phyloP scores from a whole-genome alignment of 2,797 vertebrate species.

The Galago senegalensis region DNA sequence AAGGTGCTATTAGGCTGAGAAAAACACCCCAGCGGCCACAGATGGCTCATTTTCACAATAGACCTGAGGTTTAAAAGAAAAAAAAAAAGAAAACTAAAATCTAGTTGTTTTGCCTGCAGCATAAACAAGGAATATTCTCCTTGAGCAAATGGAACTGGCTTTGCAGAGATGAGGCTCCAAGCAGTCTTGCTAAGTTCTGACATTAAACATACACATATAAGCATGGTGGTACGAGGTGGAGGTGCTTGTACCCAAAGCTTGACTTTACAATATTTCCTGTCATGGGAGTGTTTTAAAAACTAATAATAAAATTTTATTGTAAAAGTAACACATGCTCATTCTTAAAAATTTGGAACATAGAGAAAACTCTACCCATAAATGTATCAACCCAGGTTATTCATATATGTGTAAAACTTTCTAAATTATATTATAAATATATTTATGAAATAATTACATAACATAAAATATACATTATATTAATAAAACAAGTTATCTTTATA shows the following conservation, averaged over 20 bases:
- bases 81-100: slow-evolving; percentile 73
- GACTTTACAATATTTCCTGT: background rate
- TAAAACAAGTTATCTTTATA: background rate
- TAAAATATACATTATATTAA: background rate
- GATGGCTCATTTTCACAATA: slow-evolving; percentile 90
- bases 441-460: background rate
- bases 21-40: slow-evolving; percentile 89
- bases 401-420: background rate
- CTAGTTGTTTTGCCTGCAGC: slow-evolving; percentile 90
- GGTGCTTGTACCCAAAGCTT: background rate
- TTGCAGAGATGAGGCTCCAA: slow-evolving; percentile 83
- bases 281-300: background rate
- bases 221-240: background rate
- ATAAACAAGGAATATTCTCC: slow-evolving; percentile 90
- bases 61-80: slow-evolving; percentile 85
- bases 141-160: slow-evolving; percentile 88
- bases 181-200: slow-evolving; percentile 85
- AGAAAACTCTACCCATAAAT: slow-evolving; percentile 41
- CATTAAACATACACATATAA: slow-evolving; percentile 66
- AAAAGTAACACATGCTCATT: background rate
- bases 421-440: background rate
- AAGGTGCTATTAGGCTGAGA: slow-evolving; percentile 88
- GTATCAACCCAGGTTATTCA: background rate
- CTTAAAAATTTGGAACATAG: background rate
- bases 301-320: background rate